These are phyloP conservation scores for Corapipo altera DNA, from an alignment of 2,113 vertebrate genomes.

Conservation along the genomic window DNA sequence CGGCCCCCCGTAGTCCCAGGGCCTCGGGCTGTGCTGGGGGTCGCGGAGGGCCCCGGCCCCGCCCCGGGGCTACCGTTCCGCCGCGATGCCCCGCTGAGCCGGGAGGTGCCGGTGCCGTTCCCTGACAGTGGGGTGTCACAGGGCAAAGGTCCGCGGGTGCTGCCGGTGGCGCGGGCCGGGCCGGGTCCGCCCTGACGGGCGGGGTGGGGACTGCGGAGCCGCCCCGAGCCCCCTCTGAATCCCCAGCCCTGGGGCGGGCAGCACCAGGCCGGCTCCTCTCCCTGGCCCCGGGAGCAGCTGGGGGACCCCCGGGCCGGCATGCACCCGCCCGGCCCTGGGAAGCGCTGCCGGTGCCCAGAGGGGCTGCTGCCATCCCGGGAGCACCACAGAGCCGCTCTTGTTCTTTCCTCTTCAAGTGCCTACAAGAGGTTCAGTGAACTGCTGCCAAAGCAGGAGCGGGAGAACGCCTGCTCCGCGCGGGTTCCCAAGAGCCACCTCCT, in stretches of 20 bases:
- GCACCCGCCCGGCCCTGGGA: background rate
- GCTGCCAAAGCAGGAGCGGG: conserved; percentile 72
- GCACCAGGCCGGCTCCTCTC: background rate
- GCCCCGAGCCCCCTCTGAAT: too few species aligned
- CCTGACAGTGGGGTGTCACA: accelerated
- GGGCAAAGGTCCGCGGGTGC: background rate
- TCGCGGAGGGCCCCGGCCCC: background rate
- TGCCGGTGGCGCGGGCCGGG: background rate
- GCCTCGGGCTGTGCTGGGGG: background rate
- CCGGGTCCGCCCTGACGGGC: background rate
- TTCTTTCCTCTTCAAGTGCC: conserved; percentile 77
- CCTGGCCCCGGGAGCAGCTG: background rate
- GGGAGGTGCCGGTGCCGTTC: background rate
- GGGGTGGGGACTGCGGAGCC: background rate
- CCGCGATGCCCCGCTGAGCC: background rate
- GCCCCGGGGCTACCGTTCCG: too few species aligned
- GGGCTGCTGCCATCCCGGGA: background rate
- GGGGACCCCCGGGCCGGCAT: background rate
- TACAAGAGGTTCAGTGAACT: conserved; percentile 87
- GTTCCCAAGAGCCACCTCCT: conserved; percentile 77
- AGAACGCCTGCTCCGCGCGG: conserved; percentile 23
- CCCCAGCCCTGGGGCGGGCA: background rate
- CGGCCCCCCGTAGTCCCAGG: background rate
- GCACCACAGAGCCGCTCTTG: background rate
- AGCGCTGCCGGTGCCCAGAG: background rate